These are phyloP conservation scores for Fistularia commersonii DNA, from an alignment of 2,797 vertebrate genomes.

Conservation along the genomic window DNA sequence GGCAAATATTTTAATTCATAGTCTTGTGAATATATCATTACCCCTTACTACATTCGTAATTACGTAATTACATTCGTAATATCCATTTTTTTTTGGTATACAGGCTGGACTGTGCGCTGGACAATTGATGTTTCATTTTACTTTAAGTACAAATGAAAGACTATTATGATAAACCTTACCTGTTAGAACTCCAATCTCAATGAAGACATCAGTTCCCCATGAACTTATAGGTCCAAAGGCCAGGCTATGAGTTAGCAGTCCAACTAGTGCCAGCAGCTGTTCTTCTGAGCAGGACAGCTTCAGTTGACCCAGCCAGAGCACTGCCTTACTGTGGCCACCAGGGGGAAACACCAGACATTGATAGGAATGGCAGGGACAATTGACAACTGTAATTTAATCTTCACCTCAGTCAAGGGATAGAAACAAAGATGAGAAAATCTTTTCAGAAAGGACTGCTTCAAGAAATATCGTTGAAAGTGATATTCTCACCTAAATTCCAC, in stretches of 20 bases:
- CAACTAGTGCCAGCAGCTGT: conserved; percentile 64
- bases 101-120: too few species aligned
- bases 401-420: too few species aligned
- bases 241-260: conserved; percentile 61
- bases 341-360: conserved; percentile 37
- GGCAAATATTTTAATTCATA: too few species aligned
- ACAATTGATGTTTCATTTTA: too few species aligned
- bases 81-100: too few species aligned
- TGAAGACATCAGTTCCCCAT: conserved; percentile 76
- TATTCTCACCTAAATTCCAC: conserved; percentile 76
- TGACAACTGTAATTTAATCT: too few species aligned
- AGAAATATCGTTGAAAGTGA: background rate
- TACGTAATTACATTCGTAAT: too few species aligned
- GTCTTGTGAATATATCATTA: too few species aligned
- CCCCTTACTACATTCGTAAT: too few species aligned
- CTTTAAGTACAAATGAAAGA: background rate
- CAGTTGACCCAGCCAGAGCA: conserved; percentile 72
- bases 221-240: conserved; percentile 71
- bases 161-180: conserved; percentile 47
- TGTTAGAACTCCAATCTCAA: conserved; percentile 77
- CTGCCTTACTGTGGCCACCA: conserved; percentile 72
- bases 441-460: background rate
- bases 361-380: background rate
- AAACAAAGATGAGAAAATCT: too few species aligned
- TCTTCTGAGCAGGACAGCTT: conserved; percentile 72